phyloP scores from a whole-genome alignment of 1,140 invertebrate species.

The Spodoptera frugiperda region DNA sequence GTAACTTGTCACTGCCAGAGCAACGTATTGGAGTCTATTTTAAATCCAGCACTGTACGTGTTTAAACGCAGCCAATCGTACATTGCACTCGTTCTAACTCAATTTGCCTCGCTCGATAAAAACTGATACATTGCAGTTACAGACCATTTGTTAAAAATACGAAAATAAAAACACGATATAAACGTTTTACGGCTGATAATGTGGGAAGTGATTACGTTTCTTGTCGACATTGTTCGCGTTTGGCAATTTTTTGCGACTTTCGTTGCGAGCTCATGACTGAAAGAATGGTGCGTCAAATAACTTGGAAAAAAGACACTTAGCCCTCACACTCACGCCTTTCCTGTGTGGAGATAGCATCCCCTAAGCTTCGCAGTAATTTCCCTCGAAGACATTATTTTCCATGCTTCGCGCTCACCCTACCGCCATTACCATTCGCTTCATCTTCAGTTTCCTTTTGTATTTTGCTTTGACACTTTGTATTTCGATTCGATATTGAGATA shows the following conservation, averaged over 20 bases:
- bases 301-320: constrained; percentile 78
- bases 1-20: constrained; percentile 17
- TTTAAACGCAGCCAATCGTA: constrained; percentile 13
- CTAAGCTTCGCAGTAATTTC: constrained; percentile 71
- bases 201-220: constrained; percentile 45
- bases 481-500: constrained; percentile 47
- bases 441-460: constrained; percentile 63
- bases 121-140: constrained; percentile 27
- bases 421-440: constrained; percentile 69
- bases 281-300: constrained; percentile 75
- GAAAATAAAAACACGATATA: constrained; percentile 39
- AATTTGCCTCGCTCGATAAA: constrained; percentile 25
- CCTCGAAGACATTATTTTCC: constrained; percentile 74
- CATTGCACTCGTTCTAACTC: constrained; percentile 3
- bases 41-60: neutral
- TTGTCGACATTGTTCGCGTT: constrained; percentile 49
- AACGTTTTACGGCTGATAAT: constrained; percentile 39
- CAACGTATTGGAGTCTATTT: constrained; percentile 16
- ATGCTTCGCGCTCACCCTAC: constrained; percentile 68
- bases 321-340: constrained; percentile 67
- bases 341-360: constrained; percentile 61
- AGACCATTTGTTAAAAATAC: constrained; percentile 14
- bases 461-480: constrained; percentile 53
- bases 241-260: constrained; percentile 63
- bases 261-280: constrained; percentile 56